Evolutionary conservation across 2,113 vertebrate genomes (phyloP).

Genomic region (Athene cunicularia): DNA sequence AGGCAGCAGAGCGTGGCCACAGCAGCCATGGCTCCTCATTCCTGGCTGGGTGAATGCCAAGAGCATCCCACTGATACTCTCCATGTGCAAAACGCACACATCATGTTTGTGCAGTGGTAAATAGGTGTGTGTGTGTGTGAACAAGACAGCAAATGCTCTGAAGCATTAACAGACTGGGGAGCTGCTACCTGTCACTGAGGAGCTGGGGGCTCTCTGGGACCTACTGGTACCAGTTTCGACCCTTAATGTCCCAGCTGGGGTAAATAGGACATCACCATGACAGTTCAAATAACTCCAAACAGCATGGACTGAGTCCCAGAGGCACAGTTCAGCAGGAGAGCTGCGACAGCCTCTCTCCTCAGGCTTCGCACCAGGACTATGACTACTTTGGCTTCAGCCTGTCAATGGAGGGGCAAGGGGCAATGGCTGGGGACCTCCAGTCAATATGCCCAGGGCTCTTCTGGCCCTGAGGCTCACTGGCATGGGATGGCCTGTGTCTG

Average conservation of each 20-base stretch:
- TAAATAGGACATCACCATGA: not conserved
- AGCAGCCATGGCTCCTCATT: fast-evolving
- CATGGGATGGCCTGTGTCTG: not conserved
- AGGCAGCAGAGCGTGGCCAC: not conserved
- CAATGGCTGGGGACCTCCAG: not conserved
- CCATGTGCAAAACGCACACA: not conserved
- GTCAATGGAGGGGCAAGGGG: not conserved
- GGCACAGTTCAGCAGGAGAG: not conserved
- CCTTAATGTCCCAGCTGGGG: not conserved
- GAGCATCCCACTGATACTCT: not conserved
- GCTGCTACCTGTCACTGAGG: not conserved
- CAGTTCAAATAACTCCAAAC: not conserved
- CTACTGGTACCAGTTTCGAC: not conserved
- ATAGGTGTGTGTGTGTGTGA: not conserved
- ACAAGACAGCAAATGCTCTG: not conserved
- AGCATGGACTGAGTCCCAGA: not conserved
- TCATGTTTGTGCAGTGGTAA: fast-evolving
- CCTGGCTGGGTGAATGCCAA: not conserved
- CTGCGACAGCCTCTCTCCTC: not conserved
- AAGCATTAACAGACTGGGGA: not conserved
- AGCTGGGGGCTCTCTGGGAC: not conserved
- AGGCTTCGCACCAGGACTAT: not conserved
- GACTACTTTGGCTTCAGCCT: not conserved
- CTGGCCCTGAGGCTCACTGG: not conserved
- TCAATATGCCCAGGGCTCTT: not conserved